Conservation (phyloP, 2,113 vertebrate genomes). For the Dendropsophus ebraccatus region DNA sequence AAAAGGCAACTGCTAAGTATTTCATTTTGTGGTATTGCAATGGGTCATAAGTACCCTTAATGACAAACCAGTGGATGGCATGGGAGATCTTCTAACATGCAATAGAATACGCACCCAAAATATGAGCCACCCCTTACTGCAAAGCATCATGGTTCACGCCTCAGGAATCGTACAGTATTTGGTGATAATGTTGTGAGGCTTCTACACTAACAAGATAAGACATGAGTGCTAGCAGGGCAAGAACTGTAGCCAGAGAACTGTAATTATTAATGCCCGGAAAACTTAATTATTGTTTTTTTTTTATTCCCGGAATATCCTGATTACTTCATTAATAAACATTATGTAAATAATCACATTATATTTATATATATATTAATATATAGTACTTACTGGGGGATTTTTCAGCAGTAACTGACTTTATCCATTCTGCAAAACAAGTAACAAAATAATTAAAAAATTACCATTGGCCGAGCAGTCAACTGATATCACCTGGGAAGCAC, state of each 20-base stretch:
- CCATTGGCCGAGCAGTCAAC: not conserved
- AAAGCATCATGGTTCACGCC: not conserved
- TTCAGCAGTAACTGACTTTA: constrained; percentile 16
- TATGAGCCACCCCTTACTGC: too few species aligned
- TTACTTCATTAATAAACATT: not conserved
- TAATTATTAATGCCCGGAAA: not conserved
- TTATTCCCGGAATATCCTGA: not conserved
- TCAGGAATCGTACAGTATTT: not conserved
- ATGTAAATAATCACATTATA: not conserved
- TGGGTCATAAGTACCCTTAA: not conserved
- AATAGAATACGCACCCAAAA: too few species aligned
- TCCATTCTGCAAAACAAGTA: constrained; percentile 9
- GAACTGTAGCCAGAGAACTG: not conserved
- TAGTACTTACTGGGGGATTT: constrained; percentile 23
- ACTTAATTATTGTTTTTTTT: not conserved
- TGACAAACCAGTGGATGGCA: not conserved
- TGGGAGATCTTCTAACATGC: not conserved
- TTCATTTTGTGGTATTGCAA: not conserved
- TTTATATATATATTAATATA: too few species aligned
- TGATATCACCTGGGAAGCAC: not conserved
- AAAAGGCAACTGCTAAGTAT: not conserved
- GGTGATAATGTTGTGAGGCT: not conserved
- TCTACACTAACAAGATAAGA: not conserved
- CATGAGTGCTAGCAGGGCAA: not conserved
- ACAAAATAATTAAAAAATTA: not conserved